Evolutionary conservation across 2,888 invertebrate genomes (phyloP).

Genomic region (Drosophila rubida): DNA sequence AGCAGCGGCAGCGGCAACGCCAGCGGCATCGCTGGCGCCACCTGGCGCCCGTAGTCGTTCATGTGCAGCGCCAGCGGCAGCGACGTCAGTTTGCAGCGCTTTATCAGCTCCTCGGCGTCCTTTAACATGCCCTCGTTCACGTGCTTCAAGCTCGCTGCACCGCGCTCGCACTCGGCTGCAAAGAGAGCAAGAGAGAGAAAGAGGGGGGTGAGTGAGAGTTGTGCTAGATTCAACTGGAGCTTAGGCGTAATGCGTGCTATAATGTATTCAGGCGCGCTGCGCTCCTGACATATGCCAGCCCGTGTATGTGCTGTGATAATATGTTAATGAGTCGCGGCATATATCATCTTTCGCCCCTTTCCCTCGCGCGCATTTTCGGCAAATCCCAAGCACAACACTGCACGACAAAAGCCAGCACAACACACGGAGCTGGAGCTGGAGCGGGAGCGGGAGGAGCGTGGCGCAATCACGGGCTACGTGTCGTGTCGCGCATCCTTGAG

Average conservation of each 20-base stretch:
- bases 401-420: constrained; percentile 26
- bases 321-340: constrained; percentile 83
- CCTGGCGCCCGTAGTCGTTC: constrained; percentile 73
- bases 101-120: constrained; percentile 82
- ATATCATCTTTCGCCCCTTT: constrained; percentile 74
- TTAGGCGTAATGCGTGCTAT: constrained; percentile 60
- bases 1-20: constrained; percentile 46
- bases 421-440: too few relatives aligned
- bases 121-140: constrained; percentile 82
- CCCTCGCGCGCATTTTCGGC: constrained; percentile 29
- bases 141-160: constrained; percentile 50
- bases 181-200: constrained; percentile 3
- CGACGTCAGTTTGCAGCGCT: constrained; percentile 77
- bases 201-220: constrained; percentile 1
- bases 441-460: constrained; percentile 41
- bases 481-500: constrained; percentile 81
- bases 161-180: constrained; percentile 39
- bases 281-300: constrained; percentile 77
- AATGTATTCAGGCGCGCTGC: constrained; percentile 70
- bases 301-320: constrained; percentile 78
- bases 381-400: constrained; percentile 44
- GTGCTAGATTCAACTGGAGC: constrained; percentile 31
- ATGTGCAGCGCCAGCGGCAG: constrained; percentile 66
- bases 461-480: constrained; percentile 81
- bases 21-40: constrained; percentile 53